Percentiles rank a stretch among this genome's conserved stretches.
These are phyloP conservation scores for Drosophila nasuta DNA, from an alignment of 1,140 invertebrate species.

Conservation along the genomic window DNA sequence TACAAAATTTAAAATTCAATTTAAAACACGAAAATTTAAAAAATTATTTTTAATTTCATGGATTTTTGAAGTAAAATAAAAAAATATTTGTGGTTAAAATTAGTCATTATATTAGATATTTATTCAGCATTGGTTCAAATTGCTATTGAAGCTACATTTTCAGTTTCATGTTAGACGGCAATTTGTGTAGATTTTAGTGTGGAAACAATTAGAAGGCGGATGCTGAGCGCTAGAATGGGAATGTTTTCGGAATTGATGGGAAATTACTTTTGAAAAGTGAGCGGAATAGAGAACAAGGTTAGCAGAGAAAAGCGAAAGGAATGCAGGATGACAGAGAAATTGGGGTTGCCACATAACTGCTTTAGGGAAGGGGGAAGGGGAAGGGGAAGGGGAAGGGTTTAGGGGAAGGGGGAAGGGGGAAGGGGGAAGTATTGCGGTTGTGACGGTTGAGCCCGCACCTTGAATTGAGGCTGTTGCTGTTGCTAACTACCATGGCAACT, in stretches of 20 bases:
- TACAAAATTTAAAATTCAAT: too few relatives aligned
- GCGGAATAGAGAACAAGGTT: constrained; percentile 12
- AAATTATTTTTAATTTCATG: too few relatives aligned
- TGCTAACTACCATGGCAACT: constrained; percentile 19
- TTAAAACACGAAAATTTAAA: too few relatives aligned
- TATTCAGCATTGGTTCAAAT: too few relatives aligned
- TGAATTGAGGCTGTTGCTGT: neutral
- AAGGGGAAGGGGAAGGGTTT: neutral
- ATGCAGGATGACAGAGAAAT: neutral
- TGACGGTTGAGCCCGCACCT: constrained; percentile 5
- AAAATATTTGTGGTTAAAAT: too few relatives aligned
- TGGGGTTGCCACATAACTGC: neutral
- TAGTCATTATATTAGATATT: too few relatives aligned
- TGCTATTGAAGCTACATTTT: too few relatives aligned
- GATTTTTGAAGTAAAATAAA: too few relatives aligned
- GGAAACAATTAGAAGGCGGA: too few relatives aligned
- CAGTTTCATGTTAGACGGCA: too few relatives aligned
- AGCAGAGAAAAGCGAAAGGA: neutral
- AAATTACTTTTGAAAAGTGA: constrained; percentile 1
- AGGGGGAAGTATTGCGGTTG: neutral
- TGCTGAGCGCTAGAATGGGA: neutral
- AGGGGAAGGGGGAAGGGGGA: neutral
- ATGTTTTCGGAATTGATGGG: constrained; percentile 19
- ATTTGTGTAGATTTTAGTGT: too few relatives aligned
- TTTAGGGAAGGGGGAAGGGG: neutral